Base-by-base conservation (phyloP, 2,888 invertebrate species). In the Molanna angustata region DNA sequence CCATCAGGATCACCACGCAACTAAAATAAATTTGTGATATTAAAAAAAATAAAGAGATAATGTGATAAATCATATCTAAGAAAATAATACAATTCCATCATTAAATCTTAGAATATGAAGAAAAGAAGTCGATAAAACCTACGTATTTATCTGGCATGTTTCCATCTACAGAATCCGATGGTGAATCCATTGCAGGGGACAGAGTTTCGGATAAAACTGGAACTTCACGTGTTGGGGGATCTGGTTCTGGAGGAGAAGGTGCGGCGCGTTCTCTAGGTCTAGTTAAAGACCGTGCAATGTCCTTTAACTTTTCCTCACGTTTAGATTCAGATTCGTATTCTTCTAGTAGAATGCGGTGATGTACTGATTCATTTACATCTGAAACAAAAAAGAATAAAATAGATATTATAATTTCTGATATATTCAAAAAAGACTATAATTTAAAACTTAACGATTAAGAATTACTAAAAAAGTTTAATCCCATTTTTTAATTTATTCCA, bases 1-100 rank as follows among this genome's bases (percentile, higher is more conserved):
- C 90, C 90, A 64, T 90, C 90, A 19, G 90, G 90, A 68, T 88
- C 86, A 13, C 90, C 90, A 53, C 90, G 80, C 54, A 84, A 84
- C 80, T 86, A 67, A 46, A 37, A 19, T 18, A 20, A 16, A 17
- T n/a, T n/a, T 33, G 33, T 33, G 4, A 33, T 11, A 33, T 3
- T n/a, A n/a, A n/a, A n/a, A n/a, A n/a, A n/a, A n/a, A n/a, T n/a
- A n/a, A n/a, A n/a, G n/a, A n/a, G n/a, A n/a, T n/a, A n/a, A n/a
- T n/a, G n/a, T n/a, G n/a, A n/a, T n/a, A n/a, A n/a, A n/a, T n/a
- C n/a, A n/a, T n/a, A n/a, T n/a, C n/a, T n/a, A n/a, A n/a, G n/a
- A n/a, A n/a, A n/a, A n/a, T n/a, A n/a, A n/a, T n/a, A n/a, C n/a
- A n/a, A n/a, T n/a, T n/a, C 27, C 11, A 27, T 27, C 11, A 27